Conservation (phyloP, 2,888 invertebrate genomes). For the Macaria notata region DNA sequence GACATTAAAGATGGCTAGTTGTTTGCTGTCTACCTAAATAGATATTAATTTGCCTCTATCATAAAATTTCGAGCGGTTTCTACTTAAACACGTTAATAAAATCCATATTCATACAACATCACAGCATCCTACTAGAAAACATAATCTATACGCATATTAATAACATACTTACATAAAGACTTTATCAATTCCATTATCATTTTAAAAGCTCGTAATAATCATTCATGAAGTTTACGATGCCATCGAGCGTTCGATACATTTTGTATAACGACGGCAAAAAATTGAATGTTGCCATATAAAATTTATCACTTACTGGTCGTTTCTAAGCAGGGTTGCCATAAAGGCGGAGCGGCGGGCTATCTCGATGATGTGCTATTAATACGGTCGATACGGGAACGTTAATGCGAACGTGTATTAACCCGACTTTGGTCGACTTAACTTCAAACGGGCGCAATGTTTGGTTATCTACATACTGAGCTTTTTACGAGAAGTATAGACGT, state of each 20-base stretch:
- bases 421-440: constrained; percentile 24
- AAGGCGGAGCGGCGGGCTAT: constrained; percentile 51
- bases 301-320: constrained; percentile 38
- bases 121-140: constrained; percentile 8
- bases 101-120: constrained; percentile 2
- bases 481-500: no score
- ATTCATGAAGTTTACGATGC: constrained; percentile 23
- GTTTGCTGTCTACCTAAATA: no score
- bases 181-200: constrained; percentile 20
- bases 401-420: constrained; percentile 62
- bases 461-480: no score
- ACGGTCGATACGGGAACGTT: constrained; percentile 63
- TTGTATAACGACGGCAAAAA: constrained; percentile 37
- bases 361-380: constrained; percentile 76
- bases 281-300: constrained; percentile 45
- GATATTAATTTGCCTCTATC: no score
- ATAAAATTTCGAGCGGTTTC: no score
- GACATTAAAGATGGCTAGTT: no score
- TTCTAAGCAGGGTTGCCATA: constrained; percentile 44
- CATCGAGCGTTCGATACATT: constrained; percentile 20
- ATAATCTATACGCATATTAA: constrained; percentile 8
- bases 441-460: constrained; percentile 13
- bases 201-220: constrained; percentile 22
- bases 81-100: constrained; percentile 4
- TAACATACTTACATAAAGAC: constrained; percentile 20